phyloP scores from a whole-genome alignment of 2,113 vertebrate species.

The Oreocharis arfaki region DNA sequence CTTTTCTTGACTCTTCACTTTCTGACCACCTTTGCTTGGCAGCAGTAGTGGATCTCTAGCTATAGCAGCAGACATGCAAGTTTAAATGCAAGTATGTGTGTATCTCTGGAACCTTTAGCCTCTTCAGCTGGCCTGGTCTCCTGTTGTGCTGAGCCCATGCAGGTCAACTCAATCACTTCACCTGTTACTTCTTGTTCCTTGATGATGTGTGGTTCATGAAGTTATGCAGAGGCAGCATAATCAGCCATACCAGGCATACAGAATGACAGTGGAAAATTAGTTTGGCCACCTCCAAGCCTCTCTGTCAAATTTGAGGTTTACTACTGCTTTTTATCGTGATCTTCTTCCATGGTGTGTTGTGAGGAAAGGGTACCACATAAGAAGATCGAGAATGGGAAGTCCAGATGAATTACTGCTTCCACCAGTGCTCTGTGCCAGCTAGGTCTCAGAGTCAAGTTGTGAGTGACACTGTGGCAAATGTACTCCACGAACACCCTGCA shows the following conservation, averaged over 20 bases:
- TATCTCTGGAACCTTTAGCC: background rate
- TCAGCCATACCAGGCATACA: background rate
- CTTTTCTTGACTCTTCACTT: background rate
- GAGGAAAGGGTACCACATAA: background rate
- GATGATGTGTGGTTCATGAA: background rate
- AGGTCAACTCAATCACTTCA: background rate
- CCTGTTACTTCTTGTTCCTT: background rate
- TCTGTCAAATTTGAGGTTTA: background rate
- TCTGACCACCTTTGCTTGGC: background rate
- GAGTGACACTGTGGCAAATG: fast-evolving
- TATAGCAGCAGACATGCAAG: background rate
- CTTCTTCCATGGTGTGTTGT: background rate
- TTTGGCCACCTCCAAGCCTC: background rate
- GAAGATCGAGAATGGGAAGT: background rate
- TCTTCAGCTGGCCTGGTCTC: background rate
- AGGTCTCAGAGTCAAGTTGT: background rate
- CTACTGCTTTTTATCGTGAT: background rate
- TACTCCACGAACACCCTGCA: background rate
- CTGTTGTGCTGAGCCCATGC: background rate
- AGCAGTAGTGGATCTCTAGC: background rate
- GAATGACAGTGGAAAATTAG: background rate
- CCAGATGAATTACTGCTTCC: background rate
- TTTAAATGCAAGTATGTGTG: background rate
- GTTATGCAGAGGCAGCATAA: background rate
- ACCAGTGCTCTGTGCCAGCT: background rate